Conservation (phyloP, 2,888 invertebrate species). For the Tiphia femorata region DNA sequence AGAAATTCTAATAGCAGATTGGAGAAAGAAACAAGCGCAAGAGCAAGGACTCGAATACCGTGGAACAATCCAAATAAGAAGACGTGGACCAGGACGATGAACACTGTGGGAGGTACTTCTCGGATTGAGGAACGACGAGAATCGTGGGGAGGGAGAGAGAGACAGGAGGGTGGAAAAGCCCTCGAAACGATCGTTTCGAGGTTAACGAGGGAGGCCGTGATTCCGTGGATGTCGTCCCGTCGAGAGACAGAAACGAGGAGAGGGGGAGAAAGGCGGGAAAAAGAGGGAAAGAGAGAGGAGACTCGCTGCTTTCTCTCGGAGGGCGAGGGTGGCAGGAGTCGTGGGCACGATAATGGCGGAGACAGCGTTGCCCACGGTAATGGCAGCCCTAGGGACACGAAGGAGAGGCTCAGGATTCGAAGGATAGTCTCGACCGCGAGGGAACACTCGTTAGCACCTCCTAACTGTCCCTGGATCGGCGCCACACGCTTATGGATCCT, state of each 20-base stretch:
- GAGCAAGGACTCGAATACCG: too few species aligned
- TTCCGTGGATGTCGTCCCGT: slow-evolving; percentile 21
- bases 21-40: too few species aligned
- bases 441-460: slow-evolving; percentile 61
- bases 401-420: slow-evolving; percentile 41
- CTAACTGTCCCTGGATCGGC: slow-evolving; percentile 50
- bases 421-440: slow-evolving; percentile 40
- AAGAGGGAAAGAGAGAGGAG: background rate
- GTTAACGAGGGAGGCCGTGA: slow-evolving; percentile 56
- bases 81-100: too few species aligned
- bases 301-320: too few species aligned
- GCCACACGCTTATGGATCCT: slow-evolving; percentile 40
- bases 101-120: too few species aligned
- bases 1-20: too few species aligned
- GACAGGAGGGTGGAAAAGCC: slow-evolving; percentile 14
- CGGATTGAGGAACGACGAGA: too few species aligned
- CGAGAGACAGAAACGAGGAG: too few species aligned
- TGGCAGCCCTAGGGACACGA: slow-evolving; percentile 57
- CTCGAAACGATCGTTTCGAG: slow-evolving; percentile 44
- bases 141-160: slow-evolving; percentile 9
- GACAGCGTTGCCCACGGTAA: slow-evolving; percentile 48
- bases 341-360: slow-evolving; percentile 52
- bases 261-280: background rate
- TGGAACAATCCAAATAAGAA: too few species aligned
- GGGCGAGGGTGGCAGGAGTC: slow-evolving; percentile 34